Evolutionary conservation across 2,113 vertebrate genomes (phyloP).

Genomic region (Apteryx owenii): DNA sequence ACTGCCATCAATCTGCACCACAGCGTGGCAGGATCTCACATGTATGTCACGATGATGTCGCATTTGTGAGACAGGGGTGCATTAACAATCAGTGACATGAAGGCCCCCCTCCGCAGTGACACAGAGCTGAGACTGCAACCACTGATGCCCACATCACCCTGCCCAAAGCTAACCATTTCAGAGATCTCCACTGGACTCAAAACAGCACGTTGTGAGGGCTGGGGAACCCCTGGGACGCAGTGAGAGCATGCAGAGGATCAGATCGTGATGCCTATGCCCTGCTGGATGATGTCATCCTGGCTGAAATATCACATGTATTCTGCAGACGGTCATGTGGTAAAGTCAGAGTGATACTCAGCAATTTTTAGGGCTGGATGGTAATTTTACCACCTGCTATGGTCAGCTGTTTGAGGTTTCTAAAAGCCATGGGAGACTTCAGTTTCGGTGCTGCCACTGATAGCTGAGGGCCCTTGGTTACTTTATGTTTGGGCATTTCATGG

Average conservation of each 20-base stretch:
- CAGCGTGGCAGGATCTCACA: background rate
- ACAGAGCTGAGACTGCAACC: background rate
- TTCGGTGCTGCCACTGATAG: background rate
- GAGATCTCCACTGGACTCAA: background rate
- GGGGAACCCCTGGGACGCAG: background rate
- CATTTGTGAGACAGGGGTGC: background rate
- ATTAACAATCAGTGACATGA: rapidly evolving
- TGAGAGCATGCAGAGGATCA: background rate
- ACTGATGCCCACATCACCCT: background rate
- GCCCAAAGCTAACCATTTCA: background rate
- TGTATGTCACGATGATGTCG: background rate
- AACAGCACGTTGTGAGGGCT: background rate
- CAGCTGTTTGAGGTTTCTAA: background rate
- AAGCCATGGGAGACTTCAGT: background rate
- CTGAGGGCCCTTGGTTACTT: background rate
- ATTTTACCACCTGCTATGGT: background rate
- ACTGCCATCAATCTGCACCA: background rate
- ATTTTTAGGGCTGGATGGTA: background rate
- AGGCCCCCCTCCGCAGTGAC: background rate
- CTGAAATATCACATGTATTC: background rate
- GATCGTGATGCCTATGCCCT: background rate
- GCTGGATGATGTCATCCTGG: background rate
- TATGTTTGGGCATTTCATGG: background rate
- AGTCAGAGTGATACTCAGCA: background rate
- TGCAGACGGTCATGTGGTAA: background rate